Percentiles rank a stretch among this genome's conserved stretches.
These are phyloP conservation scores for Sphenodon punctatus DNA, from an alignment of 2,797 vertebrate genomes.

Conservation along the genomic window DNA sequence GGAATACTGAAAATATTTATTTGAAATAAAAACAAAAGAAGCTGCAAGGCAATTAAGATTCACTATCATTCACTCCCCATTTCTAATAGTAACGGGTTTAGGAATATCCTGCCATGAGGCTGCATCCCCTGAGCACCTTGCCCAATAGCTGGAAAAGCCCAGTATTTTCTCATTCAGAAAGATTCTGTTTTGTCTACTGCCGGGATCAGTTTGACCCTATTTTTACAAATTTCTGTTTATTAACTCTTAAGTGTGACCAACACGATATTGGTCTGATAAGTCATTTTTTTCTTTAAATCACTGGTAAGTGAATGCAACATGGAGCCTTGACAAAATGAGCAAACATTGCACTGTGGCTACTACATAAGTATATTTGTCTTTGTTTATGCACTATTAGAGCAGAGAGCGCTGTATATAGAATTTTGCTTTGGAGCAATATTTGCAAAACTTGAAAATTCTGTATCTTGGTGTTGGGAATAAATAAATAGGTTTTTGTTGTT, in stretches of 20 bases:
- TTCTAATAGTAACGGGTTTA: too few species aligned
- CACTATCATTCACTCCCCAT: too few species aligned
- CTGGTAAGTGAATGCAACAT: slow-evolving; percentile 52
- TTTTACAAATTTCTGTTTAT: slow-evolving; percentile 56
- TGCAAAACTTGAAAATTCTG: slow-evolving; percentile 76
- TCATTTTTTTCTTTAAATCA: slow-evolving; percentile 58
- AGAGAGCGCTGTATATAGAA: slow-evolving; percentile 65
- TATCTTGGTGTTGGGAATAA: slow-evolving; percentile 76
- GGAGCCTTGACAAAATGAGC: slow-evolving; percentile 66
- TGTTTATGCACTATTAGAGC: slow-evolving; percentile 71
- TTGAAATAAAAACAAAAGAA: slow-evolving; percentile 63
- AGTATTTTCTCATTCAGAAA: slow-evolving; percentile 54
- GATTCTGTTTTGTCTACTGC: slow-evolving; percentile 43
- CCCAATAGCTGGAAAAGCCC: too few species aligned
- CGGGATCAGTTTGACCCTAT: slow-evolving; percentile 50
- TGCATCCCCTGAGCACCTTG: too few species aligned
- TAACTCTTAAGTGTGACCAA: slow-evolving; percentile 35
- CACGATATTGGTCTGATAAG: slow-evolving; percentile 37
- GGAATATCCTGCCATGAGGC: too few species aligned
- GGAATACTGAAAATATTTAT: slow-evolving; percentile 66
- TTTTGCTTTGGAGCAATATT: slow-evolving; percentile 75
- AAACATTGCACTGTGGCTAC: slow-evolving; percentile 69
- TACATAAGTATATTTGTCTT: slow-evolving; percentile 18
- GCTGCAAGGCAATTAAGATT: too few species aligned
- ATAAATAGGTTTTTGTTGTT: slow-evolving; percentile 76